Conservation (phyloP, 2,113 vertebrate genomes). For the Pycnonotus jocosus region DNA sequence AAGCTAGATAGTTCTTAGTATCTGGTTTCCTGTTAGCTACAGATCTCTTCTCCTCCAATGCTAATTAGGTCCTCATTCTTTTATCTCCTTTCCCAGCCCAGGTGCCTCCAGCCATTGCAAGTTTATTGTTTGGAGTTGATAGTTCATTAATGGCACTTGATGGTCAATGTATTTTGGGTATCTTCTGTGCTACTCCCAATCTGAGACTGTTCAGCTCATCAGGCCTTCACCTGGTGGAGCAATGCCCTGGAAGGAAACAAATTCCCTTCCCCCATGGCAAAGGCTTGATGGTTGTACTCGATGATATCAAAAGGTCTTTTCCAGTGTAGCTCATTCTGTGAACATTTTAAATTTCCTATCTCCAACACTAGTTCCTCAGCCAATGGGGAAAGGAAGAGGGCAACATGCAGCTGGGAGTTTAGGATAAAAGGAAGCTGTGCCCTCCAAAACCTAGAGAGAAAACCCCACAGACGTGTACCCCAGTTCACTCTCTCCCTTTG, state of each 20-base stretch:
- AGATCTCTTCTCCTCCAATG: background rate
- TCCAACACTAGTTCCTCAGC: background rate
- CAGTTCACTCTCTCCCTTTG: background rate
- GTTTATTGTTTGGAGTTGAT: background rate
- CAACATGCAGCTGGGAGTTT: accelerated
- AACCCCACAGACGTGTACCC: accelerated
- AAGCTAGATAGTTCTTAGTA: no score
- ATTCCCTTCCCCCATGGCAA: accelerated
- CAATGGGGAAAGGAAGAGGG: background rate
- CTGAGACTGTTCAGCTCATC: background rate
- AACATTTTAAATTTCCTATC: background rate
- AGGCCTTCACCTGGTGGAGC: background rate
- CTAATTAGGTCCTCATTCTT: background rate
- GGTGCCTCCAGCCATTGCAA: background rate
- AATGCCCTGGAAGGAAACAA: background rate
- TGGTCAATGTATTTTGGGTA: background rate
- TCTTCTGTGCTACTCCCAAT: no score
- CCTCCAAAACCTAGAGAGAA: background rate
- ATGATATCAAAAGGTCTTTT: background rate
- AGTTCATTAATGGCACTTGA: accelerated
- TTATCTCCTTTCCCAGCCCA: background rate
- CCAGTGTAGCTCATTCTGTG: background rate
- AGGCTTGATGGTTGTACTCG: background rate
- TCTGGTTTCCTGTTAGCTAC: background rate
- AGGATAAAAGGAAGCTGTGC: background rate